A percentile compares a stretch with the other conserved stretches of the same genome.
phyloP scores from a whole-genome alignment of 2,888 invertebrate genomes.

The Caenorhabditis virilis region DNA sequence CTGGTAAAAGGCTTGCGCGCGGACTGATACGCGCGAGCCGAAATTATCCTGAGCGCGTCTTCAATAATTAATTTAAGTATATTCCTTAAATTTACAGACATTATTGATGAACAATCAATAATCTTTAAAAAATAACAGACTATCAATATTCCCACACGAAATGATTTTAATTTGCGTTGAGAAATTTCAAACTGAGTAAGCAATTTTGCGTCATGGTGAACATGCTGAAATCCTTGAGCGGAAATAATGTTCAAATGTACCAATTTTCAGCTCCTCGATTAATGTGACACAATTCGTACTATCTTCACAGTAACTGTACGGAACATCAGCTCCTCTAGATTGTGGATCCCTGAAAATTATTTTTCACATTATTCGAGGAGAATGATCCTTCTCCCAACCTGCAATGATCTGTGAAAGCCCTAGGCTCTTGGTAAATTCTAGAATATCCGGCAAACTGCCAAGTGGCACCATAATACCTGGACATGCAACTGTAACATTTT shows the following conservation, averaged over 20 bases:
- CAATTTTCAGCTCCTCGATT: constrained; percentile 62
- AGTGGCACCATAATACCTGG: constrained; percentile 62
- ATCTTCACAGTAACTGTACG: constrained; percentile 53
- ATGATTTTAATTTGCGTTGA: no score
- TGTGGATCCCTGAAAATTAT: constrained; percentile 50
- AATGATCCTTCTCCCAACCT: constrained; percentile 27
- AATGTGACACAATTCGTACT: constrained; percentile 57
- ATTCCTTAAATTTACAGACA: no score
- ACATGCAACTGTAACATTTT: constrained; percentile 64
- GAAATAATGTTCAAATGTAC: constrained; percentile 39
- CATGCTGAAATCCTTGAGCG: no score
- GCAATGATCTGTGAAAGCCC: constrained; percentile 62
- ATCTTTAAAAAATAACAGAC: no score
- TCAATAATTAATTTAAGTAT: no score
- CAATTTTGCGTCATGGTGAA: no score
- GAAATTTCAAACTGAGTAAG: no score
- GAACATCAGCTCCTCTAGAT: constrained; percentile 56
- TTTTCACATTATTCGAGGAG: neutral
- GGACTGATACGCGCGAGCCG: no score
- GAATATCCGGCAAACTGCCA: constrained; percentile 65
- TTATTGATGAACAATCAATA: no score
- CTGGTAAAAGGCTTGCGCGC: no score
- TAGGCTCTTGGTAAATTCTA: constrained; percentile 60
- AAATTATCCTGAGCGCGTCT: no score
- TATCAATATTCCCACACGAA: no score